Evolutionary conservation across 1,140 invertebrate species (phyloP).

Genomic region (Brachionus paranguensis): DNA sequence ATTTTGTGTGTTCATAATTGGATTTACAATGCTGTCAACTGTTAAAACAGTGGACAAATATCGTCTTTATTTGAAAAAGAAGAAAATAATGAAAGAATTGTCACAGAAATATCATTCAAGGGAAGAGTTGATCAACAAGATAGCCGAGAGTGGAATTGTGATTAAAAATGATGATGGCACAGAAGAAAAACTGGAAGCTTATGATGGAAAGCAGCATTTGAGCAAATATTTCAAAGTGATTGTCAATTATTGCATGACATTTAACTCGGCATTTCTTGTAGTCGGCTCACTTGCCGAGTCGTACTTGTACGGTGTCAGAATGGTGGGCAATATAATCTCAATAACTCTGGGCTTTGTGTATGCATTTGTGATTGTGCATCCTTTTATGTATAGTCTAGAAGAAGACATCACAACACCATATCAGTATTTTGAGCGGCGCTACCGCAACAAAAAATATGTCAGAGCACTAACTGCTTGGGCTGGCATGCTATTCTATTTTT

Average conservation of each 20-base stretch:
- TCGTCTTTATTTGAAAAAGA: neutral
- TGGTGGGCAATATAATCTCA: constrained; percentile 23
- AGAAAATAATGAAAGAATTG: neutral
- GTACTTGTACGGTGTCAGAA: constrained; percentile 10
- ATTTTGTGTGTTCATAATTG: neutral
- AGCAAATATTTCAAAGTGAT: constrained; percentile 20
- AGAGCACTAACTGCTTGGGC: neutral
- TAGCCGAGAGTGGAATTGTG: neutral
- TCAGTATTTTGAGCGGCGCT: constrained; percentile 21
- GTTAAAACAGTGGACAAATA: constrained; percentile 4
- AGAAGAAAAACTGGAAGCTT: constrained; percentile 5
- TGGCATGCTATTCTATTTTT: constrained; percentile 24
- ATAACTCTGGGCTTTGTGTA: constrained; percentile 15
- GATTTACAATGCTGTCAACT: neutral
- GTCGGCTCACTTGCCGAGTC: constrained; percentile 13
- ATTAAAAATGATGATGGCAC: neutral
- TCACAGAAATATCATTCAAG: neutral
- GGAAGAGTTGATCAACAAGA: neutral
- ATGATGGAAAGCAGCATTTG: neutral
- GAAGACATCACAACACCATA: constrained; percentile 14
- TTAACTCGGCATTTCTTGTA: neutral
- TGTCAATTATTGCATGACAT: constrained; percentile 4
- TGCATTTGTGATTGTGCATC: constrained; percentile 11
- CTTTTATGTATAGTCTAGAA: constrained; percentile 10
- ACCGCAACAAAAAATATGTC: neutral